These are phyloP conservation scores for Parnassius orleans DNA, from an alignment of 2,888 invertebrate genomes.

Conservation along the genomic window DNA sequence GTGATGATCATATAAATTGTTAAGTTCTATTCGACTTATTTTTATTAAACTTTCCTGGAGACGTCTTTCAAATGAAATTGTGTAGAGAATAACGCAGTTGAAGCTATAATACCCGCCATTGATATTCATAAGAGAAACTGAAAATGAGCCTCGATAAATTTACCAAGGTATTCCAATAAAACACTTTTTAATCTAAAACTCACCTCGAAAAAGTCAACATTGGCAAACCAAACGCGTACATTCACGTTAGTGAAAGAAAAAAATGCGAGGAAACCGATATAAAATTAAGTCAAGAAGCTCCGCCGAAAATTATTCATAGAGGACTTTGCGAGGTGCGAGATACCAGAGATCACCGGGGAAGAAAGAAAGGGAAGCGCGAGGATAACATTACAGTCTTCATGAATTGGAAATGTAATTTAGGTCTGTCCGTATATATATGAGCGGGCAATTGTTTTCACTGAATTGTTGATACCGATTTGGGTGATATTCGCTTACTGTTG, in stretches of 20 bases:
- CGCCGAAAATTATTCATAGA: slow-evolving; percentile 75
- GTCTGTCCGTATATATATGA: slow-evolving; percentile 59
- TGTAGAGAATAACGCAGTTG: background rate
- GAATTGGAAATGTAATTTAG: slow-evolving; percentile 80
- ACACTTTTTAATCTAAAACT: slow-evolving; percentile 23
- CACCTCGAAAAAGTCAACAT: slow-evolving; percentile 20
- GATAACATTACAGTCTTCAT: slow-evolving; percentile 73
- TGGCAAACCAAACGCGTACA: slow-evolving; percentile 15
- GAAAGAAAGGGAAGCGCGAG: slow-evolving; percentile 35
- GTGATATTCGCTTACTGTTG: slow-evolving; percentile 44
- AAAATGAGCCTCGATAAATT: slow-evolving; percentile 13
- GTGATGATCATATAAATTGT: too few relatives aligned
- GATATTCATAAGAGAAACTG: slow-evolving; percentile 13
- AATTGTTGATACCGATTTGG: slow-evolving; percentile 55
- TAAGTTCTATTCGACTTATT: too few relatives aligned
- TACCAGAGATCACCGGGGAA: slow-evolving; percentile 24
- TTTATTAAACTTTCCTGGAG: too few relatives aligned
- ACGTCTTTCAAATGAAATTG: background rate
- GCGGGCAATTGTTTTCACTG: slow-evolving; percentile 63
- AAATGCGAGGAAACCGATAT: slow-evolving; percentile 58
- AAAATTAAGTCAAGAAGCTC: slow-evolving; percentile 79
- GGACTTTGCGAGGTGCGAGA: slow-evolving; percentile 55
- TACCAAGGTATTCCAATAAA: slow-evolving; percentile 17
- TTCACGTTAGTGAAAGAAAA: slow-evolving; percentile 32
- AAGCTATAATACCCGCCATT: background rate